Base-by-base conservation (phyloP, 1,140 invertebrate genomes). In the Drosophila littoralis region DNA sequence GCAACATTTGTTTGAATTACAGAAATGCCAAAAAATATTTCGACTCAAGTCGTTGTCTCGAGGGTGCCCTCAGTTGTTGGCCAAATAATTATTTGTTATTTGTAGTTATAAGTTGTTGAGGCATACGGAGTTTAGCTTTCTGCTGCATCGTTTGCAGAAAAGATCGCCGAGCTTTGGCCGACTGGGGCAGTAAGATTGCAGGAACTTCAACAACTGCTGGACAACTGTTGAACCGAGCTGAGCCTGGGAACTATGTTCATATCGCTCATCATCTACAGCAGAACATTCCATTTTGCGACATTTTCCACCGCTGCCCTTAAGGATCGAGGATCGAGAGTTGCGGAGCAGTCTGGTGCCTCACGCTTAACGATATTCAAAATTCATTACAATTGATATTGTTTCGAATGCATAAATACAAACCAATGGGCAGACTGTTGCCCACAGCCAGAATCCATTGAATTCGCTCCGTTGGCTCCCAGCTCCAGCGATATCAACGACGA, bases 381-480 rank as follows among this genome's bases (percentile, higher is more conserved):
- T 91, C 90, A 91, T 91, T 91, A 91, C 90, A 91, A 91, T 91
- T 91, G 90, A 91, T 91, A 90, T 91, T 91, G 90, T 91, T 88
- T 81, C 84, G 90, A 80, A 91, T 91, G 82, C 82, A 91, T 91
- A 91, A 90, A 90, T 89, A 89, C 79, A 90, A 89, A 89, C 85
- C 84, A 89, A 89, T 90, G 85, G 77, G 85, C 77, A 84, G 43
- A 33, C 65, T 50, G 43, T 22, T 46, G 15, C 15, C 17, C 13
- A 36, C 42, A 75, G 46, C 43, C 67, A 61, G 45, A 35, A 22
- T 38, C 42, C 10, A 58, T 57, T 43, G 65, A 51, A 63, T 64
- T 74, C 54, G 54, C 42, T 71, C 60, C 71, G 45, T n/a, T 33
- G 52, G 32, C 46, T 38, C 22, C 42, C 42, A 71, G 63, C 46